Percentiles rank a stretch among this genome's conserved stretches.
These are phyloP conservation scores for Nasonia giraulti DNA, from an alignment of 1,140 invertebrate genomes.

Conservation along the genomic window DNA sequence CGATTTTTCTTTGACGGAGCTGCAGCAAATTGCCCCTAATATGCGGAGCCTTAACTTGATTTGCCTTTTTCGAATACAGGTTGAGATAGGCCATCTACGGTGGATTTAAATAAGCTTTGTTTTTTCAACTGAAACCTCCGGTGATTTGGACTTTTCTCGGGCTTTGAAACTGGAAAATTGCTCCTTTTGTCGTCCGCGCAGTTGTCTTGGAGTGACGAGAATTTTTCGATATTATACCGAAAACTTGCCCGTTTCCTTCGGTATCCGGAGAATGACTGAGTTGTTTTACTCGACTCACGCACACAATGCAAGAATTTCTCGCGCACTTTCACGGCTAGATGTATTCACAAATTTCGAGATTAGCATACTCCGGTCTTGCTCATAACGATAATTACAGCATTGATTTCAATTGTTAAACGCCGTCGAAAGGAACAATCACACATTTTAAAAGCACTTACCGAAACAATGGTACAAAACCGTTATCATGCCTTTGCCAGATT, in stretches of 20 bases:
- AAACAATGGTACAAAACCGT: background rate
- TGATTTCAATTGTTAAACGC: constrained; percentile 20
- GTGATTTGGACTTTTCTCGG: background rate
- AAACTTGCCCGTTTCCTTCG: no score
- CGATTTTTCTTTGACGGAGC: background rate
- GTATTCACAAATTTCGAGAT: no score
- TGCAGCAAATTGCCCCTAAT: no score
- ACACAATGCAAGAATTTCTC: constrained; percentile 20
- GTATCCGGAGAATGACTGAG: constrained; percentile 1
- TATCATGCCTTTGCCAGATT: no score
- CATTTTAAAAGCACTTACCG: background rate
- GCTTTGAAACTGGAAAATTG: no score
- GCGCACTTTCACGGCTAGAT: no score
- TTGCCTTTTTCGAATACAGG: constrained; percentile 25
- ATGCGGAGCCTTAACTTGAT: background rate
- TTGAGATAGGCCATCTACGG: no score
- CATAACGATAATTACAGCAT: constrained; percentile 13
- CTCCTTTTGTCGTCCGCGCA: no score
- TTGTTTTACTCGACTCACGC: background rate
- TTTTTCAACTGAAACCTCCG: background rate
- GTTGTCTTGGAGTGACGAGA: no score
- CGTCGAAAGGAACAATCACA: background rate
- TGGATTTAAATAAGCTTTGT: background rate
- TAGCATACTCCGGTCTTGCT: background rate
- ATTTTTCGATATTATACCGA: no score